Evolutionary conservation across 2,888 invertebrate species (phyloP).

Genomic region (Malthinus flaveolus): DNA sequence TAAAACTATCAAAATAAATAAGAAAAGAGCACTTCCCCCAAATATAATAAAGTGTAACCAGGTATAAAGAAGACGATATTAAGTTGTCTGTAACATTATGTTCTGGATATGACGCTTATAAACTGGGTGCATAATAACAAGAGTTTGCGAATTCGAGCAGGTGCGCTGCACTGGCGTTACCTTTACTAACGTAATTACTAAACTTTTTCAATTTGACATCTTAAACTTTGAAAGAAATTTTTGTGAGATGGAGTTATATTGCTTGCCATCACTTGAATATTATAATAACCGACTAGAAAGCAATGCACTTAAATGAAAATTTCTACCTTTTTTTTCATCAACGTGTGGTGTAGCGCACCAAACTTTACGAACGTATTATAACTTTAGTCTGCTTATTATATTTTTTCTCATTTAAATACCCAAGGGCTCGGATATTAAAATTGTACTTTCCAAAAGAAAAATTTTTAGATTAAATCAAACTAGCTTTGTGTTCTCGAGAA

Average conservation of each 20-base stretch:
- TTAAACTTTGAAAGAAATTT: slow-evolving; percentile 29
- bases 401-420: too few species aligned
- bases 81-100: slow-evolving; percentile 28
- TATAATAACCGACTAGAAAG: slow-evolving; percentile 2
- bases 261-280: slow-evolving; percentile 9
- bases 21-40: too few species aligned
- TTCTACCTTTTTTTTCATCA: too few species aligned
- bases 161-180: slow-evolving; percentile 30
- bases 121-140: slow-evolving; percentile 26
- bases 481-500: too few species aligned
- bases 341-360: too few species aligned
- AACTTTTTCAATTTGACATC: slow-evolving; percentile 46
- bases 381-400: too few species aligned
- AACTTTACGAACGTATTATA: too few species aligned
- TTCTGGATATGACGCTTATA: slow-evolving; percentile 20
- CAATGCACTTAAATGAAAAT: slow-evolving; percentile 3
- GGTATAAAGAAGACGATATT: slow-evolving; percentile 29
- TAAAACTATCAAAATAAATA: too few species aligned
- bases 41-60: slow-evolving; percentile 13
- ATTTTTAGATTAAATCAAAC: too few species aligned
- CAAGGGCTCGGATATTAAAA: too few species aligned
- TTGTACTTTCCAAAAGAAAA: too few species aligned
- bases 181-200: slow-evolving; percentile 41
- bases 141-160: slow-evolving; percentile 27
- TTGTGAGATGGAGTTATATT: slow-evolving; percentile 16